Percentiles rank a stretch among this genome's conserved stretches.
Evolutionary conservation across 2,888 invertebrate genomes (phyloP).

Genomic region (Caenorhabditis sulstoni): DNA sequence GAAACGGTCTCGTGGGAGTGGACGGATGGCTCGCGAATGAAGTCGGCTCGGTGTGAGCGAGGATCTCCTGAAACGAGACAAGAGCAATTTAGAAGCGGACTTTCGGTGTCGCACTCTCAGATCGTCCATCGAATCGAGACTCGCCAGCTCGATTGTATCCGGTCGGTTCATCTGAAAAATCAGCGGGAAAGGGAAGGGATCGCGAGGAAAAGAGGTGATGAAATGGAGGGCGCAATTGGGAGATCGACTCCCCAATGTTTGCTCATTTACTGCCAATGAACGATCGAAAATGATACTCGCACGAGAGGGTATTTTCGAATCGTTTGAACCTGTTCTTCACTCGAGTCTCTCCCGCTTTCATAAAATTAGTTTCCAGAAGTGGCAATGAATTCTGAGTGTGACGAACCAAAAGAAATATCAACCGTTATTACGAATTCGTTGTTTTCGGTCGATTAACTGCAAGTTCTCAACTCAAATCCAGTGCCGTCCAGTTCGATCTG

Average conservation of each 20-base stretch:
- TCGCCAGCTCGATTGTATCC: conserved; percentile 36
- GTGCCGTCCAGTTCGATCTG: too few relatives aligned
- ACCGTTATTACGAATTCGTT: too few relatives aligned
- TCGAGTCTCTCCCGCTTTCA: too few relatives aligned
- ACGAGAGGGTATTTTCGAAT: not conserved
- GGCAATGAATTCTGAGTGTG: too few relatives aligned
- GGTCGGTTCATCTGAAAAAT: conserved; percentile 18
- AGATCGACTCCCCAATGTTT: conserved; percentile 25
- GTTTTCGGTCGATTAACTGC: too few relatives aligned
- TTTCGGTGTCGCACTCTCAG: conserved; percentile 13
- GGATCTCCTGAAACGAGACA: conserved; percentile 40
- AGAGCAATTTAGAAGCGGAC: not conserved
- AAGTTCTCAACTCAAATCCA: too few relatives aligned
- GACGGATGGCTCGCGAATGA: conserved; percentile 33
- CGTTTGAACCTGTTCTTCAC: not conserved
- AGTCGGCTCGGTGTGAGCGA: conserved; percentile 27
- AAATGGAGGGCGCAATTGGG: not conserved
- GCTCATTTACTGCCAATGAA: conserved; percentile 25
- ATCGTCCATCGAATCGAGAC: conserved; percentile 31
- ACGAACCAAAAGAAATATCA: too few relatives aligned
- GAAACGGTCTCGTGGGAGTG: conserved; percentile 21
- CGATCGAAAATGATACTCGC: not conserved
- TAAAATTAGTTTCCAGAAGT: too few relatives aligned
- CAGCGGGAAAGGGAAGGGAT: not conserved
- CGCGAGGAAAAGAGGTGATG: not conserved